Evolutionary conservation across 1,140 invertebrate genomes (phyloP).

Genomic region (Melipona quadrifasciata): DNA sequence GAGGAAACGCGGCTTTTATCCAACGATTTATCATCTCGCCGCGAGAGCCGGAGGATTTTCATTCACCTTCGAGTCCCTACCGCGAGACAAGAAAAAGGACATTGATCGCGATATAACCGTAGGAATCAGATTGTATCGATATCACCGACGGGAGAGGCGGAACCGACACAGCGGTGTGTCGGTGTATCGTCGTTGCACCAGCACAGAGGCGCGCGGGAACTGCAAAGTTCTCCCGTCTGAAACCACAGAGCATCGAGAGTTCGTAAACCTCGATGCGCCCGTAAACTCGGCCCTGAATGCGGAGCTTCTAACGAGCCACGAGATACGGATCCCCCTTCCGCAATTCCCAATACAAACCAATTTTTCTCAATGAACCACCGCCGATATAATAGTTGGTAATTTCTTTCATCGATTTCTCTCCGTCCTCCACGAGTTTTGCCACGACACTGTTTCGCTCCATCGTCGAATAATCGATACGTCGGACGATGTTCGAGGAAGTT

Average conservation of each 20-base stretch:
- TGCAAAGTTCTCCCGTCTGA: slow-evolving; percentile 19
- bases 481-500: background rate
- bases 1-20: background rate
- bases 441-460: background rate
- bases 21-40: background rate
- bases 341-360: slow-evolving; percentile 29
- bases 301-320: slow-evolving; percentile 30
- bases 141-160: background rate
- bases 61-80: background rate
- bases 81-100: background rate
- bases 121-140: background rate
- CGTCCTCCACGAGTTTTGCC: too few relatives aligned
- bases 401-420: slow-evolving; percentile 40
- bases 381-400: slow-evolving; percentile 31
- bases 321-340: slow-evolving; percentile 24
- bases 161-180: background rate
- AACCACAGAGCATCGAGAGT: slow-evolving; percentile 15
- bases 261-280: slow-evolving; percentile 40
- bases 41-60: background rate
- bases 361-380: slow-evolving; percentile 39
- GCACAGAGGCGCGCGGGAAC: background rate
- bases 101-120: background rate
- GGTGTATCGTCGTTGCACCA: background rate
- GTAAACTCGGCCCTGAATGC: slow-evolving; percentile 42
- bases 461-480: background rate